A percentile compares a stretch with the other conserved stretches of the same genome.
Evolutionary conservation across 2,888 invertebrate genomes (phyloP).

Genomic region (Xestia ashworthii): DNA sequence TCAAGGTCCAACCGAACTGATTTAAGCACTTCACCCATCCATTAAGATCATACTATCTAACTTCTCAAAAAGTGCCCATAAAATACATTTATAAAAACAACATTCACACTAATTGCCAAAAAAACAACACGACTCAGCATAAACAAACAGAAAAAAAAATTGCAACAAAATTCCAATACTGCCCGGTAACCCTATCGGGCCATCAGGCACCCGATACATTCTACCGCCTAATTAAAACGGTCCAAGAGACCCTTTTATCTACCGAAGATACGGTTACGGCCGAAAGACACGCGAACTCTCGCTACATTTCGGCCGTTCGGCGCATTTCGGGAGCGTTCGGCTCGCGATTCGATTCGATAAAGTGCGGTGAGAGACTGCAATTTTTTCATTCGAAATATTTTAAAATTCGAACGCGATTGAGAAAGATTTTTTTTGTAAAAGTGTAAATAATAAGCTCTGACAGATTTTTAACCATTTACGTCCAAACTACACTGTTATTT

Average conservation of each 20-base stretch:
- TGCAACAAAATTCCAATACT: conserved; percentile 58
- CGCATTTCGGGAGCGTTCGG: conserved; percentile 62
- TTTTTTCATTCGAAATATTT: conserved; percentile 64
- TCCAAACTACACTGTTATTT: neutral
- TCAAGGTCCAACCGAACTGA: conserved; percentile 23
- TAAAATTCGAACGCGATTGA: conserved; percentile 47
- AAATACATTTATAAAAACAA: conserved; percentile 46
- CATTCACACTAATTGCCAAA: conserved; percentile 56
- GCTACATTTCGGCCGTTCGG: conserved; percentile 68
- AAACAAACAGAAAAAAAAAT: conserved; percentile 60
- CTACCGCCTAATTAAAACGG: conserved; percentile 89
- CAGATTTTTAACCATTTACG: neutral
- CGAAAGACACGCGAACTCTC: conserved; percentile 86
- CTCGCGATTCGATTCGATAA: conserved; percentile 66
- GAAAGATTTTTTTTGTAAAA: conserved; percentile 44
- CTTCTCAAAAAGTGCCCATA: conserved; percentile 31
- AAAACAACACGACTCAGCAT: conserved; percentile 31
- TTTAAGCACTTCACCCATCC: conserved; percentile 21
- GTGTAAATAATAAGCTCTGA: conserved; percentile 3
- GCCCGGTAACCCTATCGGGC: conserved; percentile 76
- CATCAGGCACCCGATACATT: conserved; percentile 82
- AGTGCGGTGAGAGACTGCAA: conserved; percentile 65
- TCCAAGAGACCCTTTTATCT: conserved; percentile 87
- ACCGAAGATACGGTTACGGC: conserved; percentile 86
- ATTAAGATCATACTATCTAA: conserved; percentile 32